These are phyloP conservation scores for Heliothis subflexa DNA, from an alignment of 1,140 invertebrate genomes.

Conservation along the genomic window DNA sequence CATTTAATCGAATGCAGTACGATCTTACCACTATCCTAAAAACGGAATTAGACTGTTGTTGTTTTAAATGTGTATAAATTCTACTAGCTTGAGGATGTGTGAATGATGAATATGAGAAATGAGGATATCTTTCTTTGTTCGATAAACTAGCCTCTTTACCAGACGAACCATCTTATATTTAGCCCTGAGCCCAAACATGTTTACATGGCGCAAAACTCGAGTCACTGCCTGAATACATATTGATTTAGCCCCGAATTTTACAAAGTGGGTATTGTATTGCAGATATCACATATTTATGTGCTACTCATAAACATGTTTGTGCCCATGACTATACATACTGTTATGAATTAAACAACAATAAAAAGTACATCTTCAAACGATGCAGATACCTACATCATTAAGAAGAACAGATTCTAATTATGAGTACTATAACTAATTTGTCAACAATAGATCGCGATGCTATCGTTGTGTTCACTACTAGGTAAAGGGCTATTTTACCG, in stretches of 20 bases:
- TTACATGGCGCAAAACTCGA: not conserved
- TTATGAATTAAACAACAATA: too few relatives aligned
- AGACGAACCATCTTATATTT: not conserved
- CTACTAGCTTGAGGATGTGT: slow-evolving; percentile 42
- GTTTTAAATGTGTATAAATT: slow-evolving; percentile 55
- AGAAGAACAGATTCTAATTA: too few relatives aligned
- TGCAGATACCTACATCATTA: too few relatives aligned
- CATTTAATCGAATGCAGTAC: slow-evolving; percentile 48
- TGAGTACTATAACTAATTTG: too few relatives aligned
- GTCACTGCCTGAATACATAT: not conserved
- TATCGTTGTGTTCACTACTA: too few relatives aligned
- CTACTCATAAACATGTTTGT: not conserved
- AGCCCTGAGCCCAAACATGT: not conserved
- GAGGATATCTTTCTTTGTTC: slow-evolving; percentile 24
- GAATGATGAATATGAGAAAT: slow-evolving; percentile 43
- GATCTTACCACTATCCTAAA: slow-evolving; percentile 42
- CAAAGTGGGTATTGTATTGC: not conserved
- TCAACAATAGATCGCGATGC: too few relatives aligned
- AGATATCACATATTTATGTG: not conserved
- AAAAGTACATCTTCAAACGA: too few relatives aligned
- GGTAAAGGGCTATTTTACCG: not conserved
- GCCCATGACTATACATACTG: not conserved
- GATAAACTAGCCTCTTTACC: not conserved
- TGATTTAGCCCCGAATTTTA: not conserved
- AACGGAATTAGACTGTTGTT: slow-evolving; percentile 58